Evolutionary conservation across 2,113 vertebrate species (phyloP), one percentile per base, ranked within the genome.

Genomic region (Camelus bactrianus): DNA sequence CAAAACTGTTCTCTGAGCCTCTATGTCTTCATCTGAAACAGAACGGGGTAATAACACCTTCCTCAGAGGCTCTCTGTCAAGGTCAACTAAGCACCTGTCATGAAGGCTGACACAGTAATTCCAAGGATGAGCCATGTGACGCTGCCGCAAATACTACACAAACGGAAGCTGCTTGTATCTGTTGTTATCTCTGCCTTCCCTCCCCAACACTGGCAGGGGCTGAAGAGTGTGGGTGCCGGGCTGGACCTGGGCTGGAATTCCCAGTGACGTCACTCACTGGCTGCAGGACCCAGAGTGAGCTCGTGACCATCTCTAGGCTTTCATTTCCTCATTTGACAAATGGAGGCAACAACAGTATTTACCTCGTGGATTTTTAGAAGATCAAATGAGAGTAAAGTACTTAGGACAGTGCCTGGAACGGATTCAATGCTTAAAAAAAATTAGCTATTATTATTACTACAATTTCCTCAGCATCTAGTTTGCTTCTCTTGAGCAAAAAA

Each of bases 271-370:
- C 95, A 73, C 7, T n/a, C 8, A 58, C 64, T 76, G 80, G 75
- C 54, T 91, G 30, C 12, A 38, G 16, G 67, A 64, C 54, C 3
- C 3, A 1, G 35, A 42, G 60, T 42, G 50, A 88, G 58, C 60
- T 42, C 26, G 50, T 24, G 56, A 65, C 17, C 26, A 69, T 54
- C 64, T 52, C 77, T 64, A n/a, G 62, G 64, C 28, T 84, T 89
- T 87, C 11, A 69, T 17, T 91, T 96, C 93, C 60, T 65, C 67
- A 10, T 72, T 13, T 86, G 69, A 93, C 73, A 79, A 96, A 72
- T 2, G 13, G 76, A 91, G 32, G 30, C 20, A 89, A 35, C 19
- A 73, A 58, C 32, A 35, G 54, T 6, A 94, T 83, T 95, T 32
- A 88, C 80, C 46, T 94, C 48, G 67, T 4, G 17, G 69, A 35